Evolutionary conservation across 1,140 invertebrate species (phyloP).

Genomic region (Eueides isabella): DNA sequence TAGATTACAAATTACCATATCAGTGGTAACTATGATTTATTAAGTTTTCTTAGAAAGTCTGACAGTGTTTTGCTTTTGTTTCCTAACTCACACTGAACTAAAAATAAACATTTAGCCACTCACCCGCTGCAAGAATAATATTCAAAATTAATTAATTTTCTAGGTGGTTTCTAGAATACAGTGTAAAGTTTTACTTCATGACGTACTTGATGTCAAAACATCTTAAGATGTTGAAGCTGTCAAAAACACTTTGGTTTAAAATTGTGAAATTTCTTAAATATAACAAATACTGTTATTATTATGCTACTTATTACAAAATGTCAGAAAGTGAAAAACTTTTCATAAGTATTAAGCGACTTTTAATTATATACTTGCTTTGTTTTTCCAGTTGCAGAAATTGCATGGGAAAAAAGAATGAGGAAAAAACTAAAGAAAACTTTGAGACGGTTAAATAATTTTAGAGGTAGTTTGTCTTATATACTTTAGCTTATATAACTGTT

Average conservation of each 20-base stretch:
- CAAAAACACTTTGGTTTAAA: neutral
- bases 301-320: neutral
- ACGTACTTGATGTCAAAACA: slow-evolving; percentile 1
- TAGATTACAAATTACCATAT: neutral
- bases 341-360: neutral
- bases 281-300: neutral
- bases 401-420: slow-evolving; percentile 74
- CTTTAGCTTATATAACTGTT: too few relatives aligned
- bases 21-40: neutral
- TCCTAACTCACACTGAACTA: neutral
- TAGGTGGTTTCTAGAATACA: neutral
- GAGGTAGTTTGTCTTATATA: slow-evolving; percentile 48
- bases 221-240: neutral
- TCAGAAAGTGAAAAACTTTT: neutral
- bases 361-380: neutral
- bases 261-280: neutral
- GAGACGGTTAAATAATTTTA: slow-evolving; percentile 64
- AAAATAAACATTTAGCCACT: neutral
- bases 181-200: neutral
- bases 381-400: slow-evolving; percentile 66
- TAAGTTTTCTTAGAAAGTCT: neutral
- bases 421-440: slow-evolving; percentile 70
- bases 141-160: slow-evolving; percentile 6
- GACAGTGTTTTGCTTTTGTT: neutral
- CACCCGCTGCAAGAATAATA: neutral